Conservation (phyloP, 1,140 invertebrate genomes). For the Bombyx mandarina region DNA sequence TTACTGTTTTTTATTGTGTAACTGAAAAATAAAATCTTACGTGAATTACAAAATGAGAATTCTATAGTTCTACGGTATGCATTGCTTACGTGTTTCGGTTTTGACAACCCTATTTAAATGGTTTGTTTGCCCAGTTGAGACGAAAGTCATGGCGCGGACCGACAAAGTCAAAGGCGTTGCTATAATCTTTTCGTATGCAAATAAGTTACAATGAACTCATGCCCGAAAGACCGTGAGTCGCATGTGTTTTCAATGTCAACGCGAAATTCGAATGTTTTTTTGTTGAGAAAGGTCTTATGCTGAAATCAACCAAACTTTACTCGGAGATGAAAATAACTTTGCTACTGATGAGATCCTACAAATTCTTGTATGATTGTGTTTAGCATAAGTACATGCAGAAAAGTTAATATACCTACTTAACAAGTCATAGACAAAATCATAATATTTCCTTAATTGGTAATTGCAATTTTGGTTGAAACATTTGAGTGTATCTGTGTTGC, state of each 20-base stretch:
- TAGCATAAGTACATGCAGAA: background rate
- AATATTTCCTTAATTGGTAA: no score
- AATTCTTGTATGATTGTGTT: background rate
- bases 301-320: no score
- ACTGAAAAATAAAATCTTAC: no score
- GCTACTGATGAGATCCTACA: background rate
- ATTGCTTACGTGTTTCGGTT: background rate
- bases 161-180: conserved; percentile 35
- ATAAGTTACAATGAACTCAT: conserved; percentile 45
- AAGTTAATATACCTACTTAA: no score
- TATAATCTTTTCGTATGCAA: conserved; percentile 54
- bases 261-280: conserved; percentile 24
- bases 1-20: no score
- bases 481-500: no score
- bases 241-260: conserved; percentile 37
- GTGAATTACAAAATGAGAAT: no score
- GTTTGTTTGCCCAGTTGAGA: conserved; percentile 36
- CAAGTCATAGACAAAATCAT: no score
- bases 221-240: conserved; percentile 25
- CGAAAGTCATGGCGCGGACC: conserved; percentile 35
- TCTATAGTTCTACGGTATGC: no score
- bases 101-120: background rate
- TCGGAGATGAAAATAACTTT: no score
- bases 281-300: conserved; percentile 1
- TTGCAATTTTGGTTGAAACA: no score